Percentiles rank a stretch among this genome's conserved stretches.
These are phyloP conservation scores for Cuculus canorus DNA, from an alignment of 2,797 vertebrate genomes.

Conservation along the genomic window DNA sequence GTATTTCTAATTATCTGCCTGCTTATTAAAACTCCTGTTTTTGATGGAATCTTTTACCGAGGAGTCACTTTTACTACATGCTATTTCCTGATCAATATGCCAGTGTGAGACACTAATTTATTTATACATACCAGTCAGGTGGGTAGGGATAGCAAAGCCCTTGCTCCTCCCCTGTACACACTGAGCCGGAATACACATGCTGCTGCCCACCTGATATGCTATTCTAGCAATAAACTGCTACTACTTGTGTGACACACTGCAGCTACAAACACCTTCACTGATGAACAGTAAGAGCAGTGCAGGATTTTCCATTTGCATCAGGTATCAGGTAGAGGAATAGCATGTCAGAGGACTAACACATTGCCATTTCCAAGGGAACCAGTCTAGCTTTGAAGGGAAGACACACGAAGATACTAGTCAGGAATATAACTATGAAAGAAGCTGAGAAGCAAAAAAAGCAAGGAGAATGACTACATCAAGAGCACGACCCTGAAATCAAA, in stretches of 20 bases:
- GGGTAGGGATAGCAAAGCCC: neutral
- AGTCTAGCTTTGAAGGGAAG: neutral
- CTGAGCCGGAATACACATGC: neutral
- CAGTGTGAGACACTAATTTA: neutral
- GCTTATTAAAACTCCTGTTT: neutral
- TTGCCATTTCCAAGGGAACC: neutral
- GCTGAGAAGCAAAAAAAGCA: neutral
- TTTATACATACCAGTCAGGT: neutral
- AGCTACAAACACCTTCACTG: neutral
- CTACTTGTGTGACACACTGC: neutral
- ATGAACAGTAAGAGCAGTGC: neutral
- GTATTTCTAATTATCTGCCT: neutral
- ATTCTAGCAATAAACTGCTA: accelerated
- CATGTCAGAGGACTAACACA: neutral
- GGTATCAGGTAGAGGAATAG: neutral
- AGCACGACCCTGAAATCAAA: neutral
- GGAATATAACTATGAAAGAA: neutral
- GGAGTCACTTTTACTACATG: neutral
- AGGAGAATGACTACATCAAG: neutral
- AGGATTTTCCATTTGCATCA: neutral
- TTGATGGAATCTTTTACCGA: neutral
- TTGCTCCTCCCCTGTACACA: neutral
- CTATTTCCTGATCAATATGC: neutral
- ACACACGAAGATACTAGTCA: neutral
- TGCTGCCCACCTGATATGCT: neutral